Base-by-base conservation (phyloP, 2,888 invertebrate species). In the Andrena chrysosceles region DNA sequence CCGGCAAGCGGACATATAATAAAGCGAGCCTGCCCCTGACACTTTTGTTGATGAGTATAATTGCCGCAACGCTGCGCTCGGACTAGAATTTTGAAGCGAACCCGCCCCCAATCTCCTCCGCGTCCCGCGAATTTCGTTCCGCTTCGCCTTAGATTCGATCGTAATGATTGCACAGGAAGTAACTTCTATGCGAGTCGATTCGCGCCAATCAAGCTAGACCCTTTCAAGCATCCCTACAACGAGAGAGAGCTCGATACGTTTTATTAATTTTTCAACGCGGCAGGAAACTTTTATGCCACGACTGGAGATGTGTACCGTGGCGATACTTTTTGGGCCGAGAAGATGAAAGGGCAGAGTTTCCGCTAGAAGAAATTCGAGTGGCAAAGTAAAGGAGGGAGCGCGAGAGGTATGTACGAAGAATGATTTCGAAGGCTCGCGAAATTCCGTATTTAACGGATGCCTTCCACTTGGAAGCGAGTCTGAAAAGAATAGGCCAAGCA, bases 21-120 rank as follows among this genome's bases (percentile, higher is more conserved):
- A 79, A 75, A 78, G 71, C 73, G 70, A 74, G 79, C 72, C 86
- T 88, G 88, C 56, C 70, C 54, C 73, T 86, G 88, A 88, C 87
- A 80, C 87, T 87, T 86, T 63, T 75, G 82, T 82, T 86, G 84
- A 87, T 81, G 88, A 81, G 81, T 68, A 82, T 82, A 87, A 87
- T 87, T 87, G 86, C 86, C 77, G 76, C 64, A n/a, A 85, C 71
- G 73, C 69, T 62, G 69, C 62, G 54, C 72, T 63, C 77, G 77
- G 66, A 35, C 72, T 48, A 73, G 74, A 78, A 82, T 77, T 85
- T 85, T 72, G 76, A 77, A 56, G 49, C 42, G 60, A 69, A 67
- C 48, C 48, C 75, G 35, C 70, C 54, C 54, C n/a, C n/a, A 20
- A 49, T 5, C 49, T 68, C 52, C 13, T n/a, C 23, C 8, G 20